Conservation (phyloP, 2,888 invertebrate species). For the Torymus tubicola region DNA sequence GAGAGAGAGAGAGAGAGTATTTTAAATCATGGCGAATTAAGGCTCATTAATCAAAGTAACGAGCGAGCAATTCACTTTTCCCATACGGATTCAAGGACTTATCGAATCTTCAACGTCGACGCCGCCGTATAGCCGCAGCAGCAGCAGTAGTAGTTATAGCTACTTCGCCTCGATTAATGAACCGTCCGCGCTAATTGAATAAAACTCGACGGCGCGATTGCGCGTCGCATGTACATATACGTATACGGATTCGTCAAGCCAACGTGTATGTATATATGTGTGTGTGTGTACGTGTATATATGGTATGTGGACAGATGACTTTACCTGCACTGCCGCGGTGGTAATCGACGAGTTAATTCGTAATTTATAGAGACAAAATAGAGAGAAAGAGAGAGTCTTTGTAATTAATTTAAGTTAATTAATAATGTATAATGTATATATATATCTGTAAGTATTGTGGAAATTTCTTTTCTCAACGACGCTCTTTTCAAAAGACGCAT, state of each 20-base stretch:
- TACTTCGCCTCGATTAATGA: conserved; percentile 2
- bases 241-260: no score
- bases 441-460: no score
- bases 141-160: background rate
- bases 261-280: no score
- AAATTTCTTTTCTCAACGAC: no score
- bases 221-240: background rate
- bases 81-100: conserved; percentile 17
- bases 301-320: background rate
- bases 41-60: conserved; percentile 49
- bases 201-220: conserved; percentile 8
- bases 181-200: conserved; percentile 25
- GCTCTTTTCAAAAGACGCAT: no score
- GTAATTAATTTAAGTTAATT: no score
- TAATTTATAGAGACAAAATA: conserved; percentile 43
- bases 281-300: no score
- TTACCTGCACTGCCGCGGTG: background rate
- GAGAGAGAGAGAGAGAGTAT: background rate
- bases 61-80: conserved; percentile 45
- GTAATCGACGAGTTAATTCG: conserved; percentile 45
- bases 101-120: background rate
- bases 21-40: conserved; percentile 39
- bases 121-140: background rate
- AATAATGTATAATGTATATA: no score
- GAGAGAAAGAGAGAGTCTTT: background rate